These are phyloP conservation scores for Potamilus streckersoni DNA, from an alignment of 1,140 invertebrate species.

Conservation along the genomic window DNA sequence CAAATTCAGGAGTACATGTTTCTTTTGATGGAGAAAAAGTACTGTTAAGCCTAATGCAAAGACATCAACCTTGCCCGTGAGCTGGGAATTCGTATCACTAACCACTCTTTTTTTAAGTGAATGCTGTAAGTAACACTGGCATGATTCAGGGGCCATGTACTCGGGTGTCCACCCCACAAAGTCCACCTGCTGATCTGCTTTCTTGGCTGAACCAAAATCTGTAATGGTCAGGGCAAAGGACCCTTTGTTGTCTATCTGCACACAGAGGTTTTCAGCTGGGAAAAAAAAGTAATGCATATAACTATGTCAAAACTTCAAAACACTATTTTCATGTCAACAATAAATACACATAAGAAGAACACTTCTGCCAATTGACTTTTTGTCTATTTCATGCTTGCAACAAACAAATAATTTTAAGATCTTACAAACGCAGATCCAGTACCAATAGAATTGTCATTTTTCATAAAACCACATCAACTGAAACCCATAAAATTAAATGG, in stretches of 20 bases:
- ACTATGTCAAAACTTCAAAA: too few species aligned
- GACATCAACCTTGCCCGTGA: constrained; percentile 33
- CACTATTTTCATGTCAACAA: too few species aligned
- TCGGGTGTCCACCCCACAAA: constrained; percentile 32
- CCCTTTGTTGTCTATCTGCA: constrained; percentile 1
- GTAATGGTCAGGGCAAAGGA: constrained; percentile 20
- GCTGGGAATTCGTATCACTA: not conserved
- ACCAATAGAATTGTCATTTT: too few species aligned
- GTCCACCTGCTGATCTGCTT: constrained; percentile 9
- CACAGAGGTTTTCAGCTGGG: constrained; percentile 39
- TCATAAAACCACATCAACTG: too few species aligned
- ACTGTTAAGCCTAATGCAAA: constrained; percentile 34
- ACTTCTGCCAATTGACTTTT: too few species aligned
- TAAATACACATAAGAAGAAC: too few species aligned
- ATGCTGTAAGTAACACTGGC: not conserved
- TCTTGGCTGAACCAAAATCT: constrained; percentile 37
- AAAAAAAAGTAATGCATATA: not conserved
- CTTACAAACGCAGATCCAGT: too few species aligned
- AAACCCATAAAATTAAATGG: too few species aligned
- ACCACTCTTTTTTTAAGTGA: too few species aligned
- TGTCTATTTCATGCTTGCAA: too few species aligned
- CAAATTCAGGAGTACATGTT: constrained; percentile 27
- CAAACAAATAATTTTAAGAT: too few species aligned
- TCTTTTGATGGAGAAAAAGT: constrained; percentile 24
- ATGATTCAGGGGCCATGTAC: constrained; percentile 39